A percentile compares a stretch with the other conserved stretches of the same genome.
Evolutionary conservation across 2,888 invertebrate genomes (phyloP).

Genomic region (Linnaemya vulpina): DNA sequence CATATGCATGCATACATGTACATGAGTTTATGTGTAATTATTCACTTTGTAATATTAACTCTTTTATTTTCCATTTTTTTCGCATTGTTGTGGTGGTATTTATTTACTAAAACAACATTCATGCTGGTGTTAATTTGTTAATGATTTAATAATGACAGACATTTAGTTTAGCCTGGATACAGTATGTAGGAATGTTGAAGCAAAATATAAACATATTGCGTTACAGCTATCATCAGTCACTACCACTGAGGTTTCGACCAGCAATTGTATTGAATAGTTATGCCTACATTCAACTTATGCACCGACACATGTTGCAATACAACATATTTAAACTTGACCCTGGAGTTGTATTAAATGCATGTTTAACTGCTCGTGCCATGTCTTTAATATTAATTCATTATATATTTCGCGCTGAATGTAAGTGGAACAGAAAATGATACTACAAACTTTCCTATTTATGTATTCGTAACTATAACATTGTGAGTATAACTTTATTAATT

Average conservation of each 20-base stretch:
- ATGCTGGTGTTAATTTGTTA: slow-evolving; percentile 66
- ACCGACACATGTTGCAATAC: neutral
- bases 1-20: neutral
- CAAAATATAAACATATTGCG: slow-evolving; percentile 32
- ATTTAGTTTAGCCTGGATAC: slow-evolving; percentile 15
- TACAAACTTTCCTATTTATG: neutral
- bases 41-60: slow-evolving; percentile 61
- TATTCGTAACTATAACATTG: no score
- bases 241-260: slow-evolving; percentile 7
- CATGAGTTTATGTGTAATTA: slow-evolving; percentile 36
- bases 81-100: slow-evolving; percentile 46
- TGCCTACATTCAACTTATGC: slow-evolving; percentile 13
- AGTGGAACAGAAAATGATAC: neutral
- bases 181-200: neutral
- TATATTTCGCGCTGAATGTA: neutral
- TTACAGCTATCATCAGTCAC: slow-evolving; percentile 33
- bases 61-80: slow-evolving; percentile 24
- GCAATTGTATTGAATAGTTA: slow-evolving; percentile 32
- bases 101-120: slow-evolving; percentile 56
- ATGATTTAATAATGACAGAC: slow-evolving; percentile 65
- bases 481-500: no score
- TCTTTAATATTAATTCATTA: slow-evolving; percentile 14
- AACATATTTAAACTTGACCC: slow-evolving; percentile 54
- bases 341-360: slow-evolving; percentile 32
- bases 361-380: slow-evolving; percentile 13